Percentiles rank a stretch among this genome's conserved stretches.
Evolutionary conservation across 2,888 invertebrate genomes (phyloP).

Genomic region (Eupelmus urozonus): DNA sequence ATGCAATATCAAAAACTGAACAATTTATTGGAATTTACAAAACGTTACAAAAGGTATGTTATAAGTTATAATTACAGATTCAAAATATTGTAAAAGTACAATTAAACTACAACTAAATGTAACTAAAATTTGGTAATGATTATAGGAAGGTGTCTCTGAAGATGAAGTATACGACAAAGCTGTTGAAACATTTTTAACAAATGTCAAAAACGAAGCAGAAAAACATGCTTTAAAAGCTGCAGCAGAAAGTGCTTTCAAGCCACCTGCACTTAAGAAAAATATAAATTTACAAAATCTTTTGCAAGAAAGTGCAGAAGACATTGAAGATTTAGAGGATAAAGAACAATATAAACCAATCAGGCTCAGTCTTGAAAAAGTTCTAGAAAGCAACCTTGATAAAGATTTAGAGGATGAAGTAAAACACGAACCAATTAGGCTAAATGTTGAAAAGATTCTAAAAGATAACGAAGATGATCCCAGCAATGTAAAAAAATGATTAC

Average conservation of each 20-base stretch:
- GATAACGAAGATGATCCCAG: constrained; percentile 2
- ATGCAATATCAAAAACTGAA: constrained; percentile 81
- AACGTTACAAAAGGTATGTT: constrained; percentile 77
- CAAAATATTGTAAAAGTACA: neutral
- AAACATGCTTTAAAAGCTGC: neutral
- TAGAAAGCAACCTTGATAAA: neutral
- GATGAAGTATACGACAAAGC: constrained; percentile 63
- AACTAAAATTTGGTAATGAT: constrained; percentile 32
- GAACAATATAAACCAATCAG: constrained; percentile 36
- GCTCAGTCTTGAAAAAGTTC: constrained; percentile 36
- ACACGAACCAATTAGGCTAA: no score
- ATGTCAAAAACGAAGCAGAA: constrained; percentile 7
- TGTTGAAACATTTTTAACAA: constrained; percentile 54
- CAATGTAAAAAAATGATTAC: constrained; percentile 14
- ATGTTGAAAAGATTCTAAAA: no score
- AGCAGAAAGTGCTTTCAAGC: neutral
- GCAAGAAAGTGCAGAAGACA: neutral
- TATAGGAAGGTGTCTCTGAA: constrained; percentile 61
- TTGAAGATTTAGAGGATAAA: constrained; percentile 11
- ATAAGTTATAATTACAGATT: neutral
- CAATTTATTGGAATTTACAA: constrained; percentile 82
- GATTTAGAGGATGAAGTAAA: neutral
- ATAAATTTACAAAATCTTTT: neutral
- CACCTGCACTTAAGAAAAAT: neutral
- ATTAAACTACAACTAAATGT: neutral